These are phyloP conservation scores for Mechanitis mazaeus DNA, from an alignment of 2,888 invertebrate species.

Conservation along the genomic window DNA sequence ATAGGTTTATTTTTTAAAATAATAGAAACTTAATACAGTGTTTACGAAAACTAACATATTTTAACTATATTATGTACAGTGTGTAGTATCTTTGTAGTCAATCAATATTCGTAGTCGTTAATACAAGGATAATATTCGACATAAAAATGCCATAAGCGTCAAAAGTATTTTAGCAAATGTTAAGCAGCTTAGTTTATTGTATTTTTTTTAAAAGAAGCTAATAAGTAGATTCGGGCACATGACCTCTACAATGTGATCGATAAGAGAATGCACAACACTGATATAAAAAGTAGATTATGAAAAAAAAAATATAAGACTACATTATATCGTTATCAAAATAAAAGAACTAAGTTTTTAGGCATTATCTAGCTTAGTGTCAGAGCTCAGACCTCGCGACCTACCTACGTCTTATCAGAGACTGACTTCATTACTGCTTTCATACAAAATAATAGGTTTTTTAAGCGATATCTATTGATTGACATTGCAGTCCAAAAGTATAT, in stretches of 20 bases:
- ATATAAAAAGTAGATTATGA: conserved; percentile 1
- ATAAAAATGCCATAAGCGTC: too few species aligned
- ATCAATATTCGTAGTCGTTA: too few species aligned
- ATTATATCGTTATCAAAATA: conserved; percentile 28
- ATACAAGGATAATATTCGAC: too few species aligned
- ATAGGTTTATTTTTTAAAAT: too few species aligned
- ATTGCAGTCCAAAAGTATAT: conserved; percentile 2
- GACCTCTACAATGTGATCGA: too few species aligned
- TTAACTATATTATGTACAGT: neutral
- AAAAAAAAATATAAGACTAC: conserved; percentile 15
- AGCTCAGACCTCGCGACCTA: conserved; percentile 38
- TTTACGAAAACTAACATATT: neutral
- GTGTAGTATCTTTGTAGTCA: too few species aligned
- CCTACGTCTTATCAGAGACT: conserved; percentile 35
- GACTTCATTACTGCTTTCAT: conserved; percentile 23
- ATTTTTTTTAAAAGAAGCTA: too few species aligned
- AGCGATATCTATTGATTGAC: conserved; percentile 27
- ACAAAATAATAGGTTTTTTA: conserved; percentile 28
- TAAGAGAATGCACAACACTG: neutral
- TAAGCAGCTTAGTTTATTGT: too few species aligned
- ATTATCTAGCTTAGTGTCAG: conserved; percentile 48
- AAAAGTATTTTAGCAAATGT: too few species aligned
- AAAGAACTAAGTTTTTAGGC: conserved; percentile 55
- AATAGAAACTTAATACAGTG: too few species aligned
- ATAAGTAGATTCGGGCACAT: too few species aligned